phyloP scores from a whole-genome alignment of 2,888 invertebrate species.

The Stramonita haemastoma region DNA sequence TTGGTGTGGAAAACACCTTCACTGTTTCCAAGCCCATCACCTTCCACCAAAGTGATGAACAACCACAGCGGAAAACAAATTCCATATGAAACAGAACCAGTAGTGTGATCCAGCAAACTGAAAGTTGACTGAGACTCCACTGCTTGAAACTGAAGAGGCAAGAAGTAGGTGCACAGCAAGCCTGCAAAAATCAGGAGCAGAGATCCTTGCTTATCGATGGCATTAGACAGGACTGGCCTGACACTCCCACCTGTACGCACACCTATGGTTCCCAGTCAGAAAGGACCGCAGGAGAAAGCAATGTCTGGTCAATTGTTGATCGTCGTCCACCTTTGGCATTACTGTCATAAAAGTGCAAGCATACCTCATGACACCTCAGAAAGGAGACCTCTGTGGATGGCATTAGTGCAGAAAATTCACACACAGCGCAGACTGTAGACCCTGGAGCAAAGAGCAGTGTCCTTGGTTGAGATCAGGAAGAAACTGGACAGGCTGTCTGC shows the following conservation, averaged over 20 bases:
- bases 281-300: background rate
- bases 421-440: background rate
- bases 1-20: background rate
- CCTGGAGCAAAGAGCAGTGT: background rate
- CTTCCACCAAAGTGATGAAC: background rate
- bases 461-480: background rate
- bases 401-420: no score
- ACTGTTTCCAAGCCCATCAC: background rate
- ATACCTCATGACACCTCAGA: background rate
- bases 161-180: background rate
- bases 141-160: background rate
- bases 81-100: background rate
- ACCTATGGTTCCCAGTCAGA: background rate
- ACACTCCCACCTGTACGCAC: background rate
- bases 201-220: background rate
- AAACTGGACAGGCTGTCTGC: conserved; percentile 11
- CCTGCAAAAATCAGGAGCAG: background rate
- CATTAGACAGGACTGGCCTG: background rate
- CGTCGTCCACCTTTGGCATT: background rate
- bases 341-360: background rate
- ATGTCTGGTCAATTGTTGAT: background rate
- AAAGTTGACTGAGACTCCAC: background rate
- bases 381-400: background rate
- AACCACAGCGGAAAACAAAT: background rate
- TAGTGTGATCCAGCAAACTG: background rate